phyloP scores from a whole-genome alignment of 1,140 invertebrate species.

The Macrosteles quadrilineatus region DNA sequence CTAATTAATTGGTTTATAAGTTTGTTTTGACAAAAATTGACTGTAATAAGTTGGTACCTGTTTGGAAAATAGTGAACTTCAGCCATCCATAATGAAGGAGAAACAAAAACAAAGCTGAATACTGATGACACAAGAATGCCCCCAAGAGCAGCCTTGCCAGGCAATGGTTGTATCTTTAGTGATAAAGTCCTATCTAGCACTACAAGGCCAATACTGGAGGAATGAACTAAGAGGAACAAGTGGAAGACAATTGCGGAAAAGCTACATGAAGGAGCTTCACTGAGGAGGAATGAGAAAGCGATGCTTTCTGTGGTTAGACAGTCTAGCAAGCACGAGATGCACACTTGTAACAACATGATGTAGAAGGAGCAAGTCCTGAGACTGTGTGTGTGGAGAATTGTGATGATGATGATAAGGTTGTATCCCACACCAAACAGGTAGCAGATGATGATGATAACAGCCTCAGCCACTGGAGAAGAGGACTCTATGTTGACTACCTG shows the following conservation, averaged over 20 bases:
- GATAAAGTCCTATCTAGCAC: neutral
- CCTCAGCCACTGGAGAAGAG: neutral
- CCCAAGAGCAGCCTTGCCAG: neutral
- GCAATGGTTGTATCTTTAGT: neutral
- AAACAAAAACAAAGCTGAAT: neutral
- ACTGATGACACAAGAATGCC: neutral
- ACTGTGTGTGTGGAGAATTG: neutral
- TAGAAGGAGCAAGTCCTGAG: neutral
- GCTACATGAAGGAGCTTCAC: neutral
- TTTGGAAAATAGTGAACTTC: constrained; percentile 7
- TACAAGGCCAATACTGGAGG: neutral
- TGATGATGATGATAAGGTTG: neutral
- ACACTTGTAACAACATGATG: neutral
- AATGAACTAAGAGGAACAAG: neutral
- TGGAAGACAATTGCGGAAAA: neutral
- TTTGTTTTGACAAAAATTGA: too few relatives aligned
- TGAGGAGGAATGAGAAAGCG: neutral
- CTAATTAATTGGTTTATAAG: too few relatives aligned
- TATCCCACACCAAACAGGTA: neutral
- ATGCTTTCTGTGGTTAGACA: neutral
- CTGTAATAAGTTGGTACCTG: neutral
- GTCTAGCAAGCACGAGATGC: neutral
- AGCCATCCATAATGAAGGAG: neutral
- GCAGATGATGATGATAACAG: neutral
- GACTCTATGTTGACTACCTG: neutral